phyloP scores from a whole-genome alignment of 2,113 vertebrate genomes.

The Oncorhynchus keta region DNA sequence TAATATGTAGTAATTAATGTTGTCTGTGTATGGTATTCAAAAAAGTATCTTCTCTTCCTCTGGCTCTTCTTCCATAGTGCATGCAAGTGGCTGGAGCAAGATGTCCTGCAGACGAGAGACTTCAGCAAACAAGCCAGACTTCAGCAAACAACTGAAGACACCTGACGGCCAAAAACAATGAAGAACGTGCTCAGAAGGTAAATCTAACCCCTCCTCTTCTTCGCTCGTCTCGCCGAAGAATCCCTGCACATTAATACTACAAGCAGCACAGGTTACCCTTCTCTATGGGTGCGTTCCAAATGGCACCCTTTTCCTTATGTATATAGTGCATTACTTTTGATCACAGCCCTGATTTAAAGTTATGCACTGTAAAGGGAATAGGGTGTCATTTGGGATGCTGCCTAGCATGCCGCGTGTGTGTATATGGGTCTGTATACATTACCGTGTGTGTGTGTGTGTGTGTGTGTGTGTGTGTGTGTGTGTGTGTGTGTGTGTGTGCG shows the following conservation, averaged over 20 bases:
- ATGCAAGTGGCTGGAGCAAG: conserved; percentile 87
- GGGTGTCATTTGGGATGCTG: conserved; percentile 27
- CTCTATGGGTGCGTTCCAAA: conserved; percentile 45
- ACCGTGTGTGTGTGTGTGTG: too few species aligned
- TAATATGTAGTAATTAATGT: too few species aligned
- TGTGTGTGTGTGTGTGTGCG: too few species aligned
- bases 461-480: too few species aligned
- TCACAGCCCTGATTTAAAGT: too few species aligned
- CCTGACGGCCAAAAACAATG: conserved; percentile 84
- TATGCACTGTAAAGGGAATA: too few species aligned
- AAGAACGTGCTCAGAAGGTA: conserved; percentile 86
- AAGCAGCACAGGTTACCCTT: too few species aligned
- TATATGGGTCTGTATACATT: too few species aligned
- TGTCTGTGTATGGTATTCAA: too few species aligned
- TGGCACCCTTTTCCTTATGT: too few species aligned
- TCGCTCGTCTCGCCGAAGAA: conserved; percentile 24
- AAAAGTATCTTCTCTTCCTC: conserved; percentile 34
- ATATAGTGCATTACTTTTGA: too few species aligned
- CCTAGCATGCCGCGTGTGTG: conserved; percentile 46
- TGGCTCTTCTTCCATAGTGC: conserved; percentile 70
- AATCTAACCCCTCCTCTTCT: conserved; percentile 70
- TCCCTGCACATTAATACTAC: conserved; percentile 77
- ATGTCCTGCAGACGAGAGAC: conserved; percentile 83
- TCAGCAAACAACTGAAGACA: conserved; percentile 81
- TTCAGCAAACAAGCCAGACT: conserved; percentile 80